These are phyloP conservation scores for Drosophila birchii DNA, from an alignment of 2,888 invertebrate species.

Conservation along the genomic window DNA sequence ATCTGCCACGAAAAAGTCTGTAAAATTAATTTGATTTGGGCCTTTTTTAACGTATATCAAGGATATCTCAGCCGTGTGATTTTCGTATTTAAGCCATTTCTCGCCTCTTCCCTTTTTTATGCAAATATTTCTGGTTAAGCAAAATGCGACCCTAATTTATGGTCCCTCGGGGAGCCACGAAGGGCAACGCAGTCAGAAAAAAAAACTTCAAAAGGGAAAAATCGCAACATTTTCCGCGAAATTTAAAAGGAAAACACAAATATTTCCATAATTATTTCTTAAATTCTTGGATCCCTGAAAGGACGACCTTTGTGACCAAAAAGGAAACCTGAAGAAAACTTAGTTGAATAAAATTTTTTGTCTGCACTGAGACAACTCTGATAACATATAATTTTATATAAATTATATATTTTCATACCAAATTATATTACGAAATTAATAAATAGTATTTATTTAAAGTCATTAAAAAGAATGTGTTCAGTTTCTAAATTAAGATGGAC, in stretches of 20 bases:
- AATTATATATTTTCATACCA: too few relatives aligned
- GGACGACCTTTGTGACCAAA: constrained; percentile 26
- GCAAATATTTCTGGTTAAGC: constrained; percentile 38
- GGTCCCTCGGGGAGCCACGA: constrained; percentile 18
- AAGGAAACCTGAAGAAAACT: constrained; percentile 24
- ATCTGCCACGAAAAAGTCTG: constrained; percentile 15
- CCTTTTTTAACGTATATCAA: constrained; percentile 31
- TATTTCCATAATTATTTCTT: constrained; percentile 26
- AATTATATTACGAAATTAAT: not conserved
- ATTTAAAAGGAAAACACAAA: constrained; percentile 34
- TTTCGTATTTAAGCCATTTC: constrained; percentile 51
- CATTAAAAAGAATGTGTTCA: too few relatives aligned
- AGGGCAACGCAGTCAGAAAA: not conserved
- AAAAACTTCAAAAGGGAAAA: constrained; percentile 30
- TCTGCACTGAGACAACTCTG: not conserved
- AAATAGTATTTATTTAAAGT: not conserved
- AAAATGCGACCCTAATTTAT: constrained; percentile 47
- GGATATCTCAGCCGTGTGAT: constrained; percentile 48
- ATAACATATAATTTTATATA: not conserved
- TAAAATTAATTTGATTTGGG: constrained; percentile 50
- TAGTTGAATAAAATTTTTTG: constrained; percentile 19
- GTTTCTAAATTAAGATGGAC: too few relatives aligned
- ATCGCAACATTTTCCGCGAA: constrained; percentile 28
- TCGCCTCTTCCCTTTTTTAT: constrained; percentile 32
- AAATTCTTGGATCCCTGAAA: constrained; percentile 14